phyloP scores from a whole-genome alignment of 2,888 invertebrate species.

The Choristoneura rosaceana region DNA sequence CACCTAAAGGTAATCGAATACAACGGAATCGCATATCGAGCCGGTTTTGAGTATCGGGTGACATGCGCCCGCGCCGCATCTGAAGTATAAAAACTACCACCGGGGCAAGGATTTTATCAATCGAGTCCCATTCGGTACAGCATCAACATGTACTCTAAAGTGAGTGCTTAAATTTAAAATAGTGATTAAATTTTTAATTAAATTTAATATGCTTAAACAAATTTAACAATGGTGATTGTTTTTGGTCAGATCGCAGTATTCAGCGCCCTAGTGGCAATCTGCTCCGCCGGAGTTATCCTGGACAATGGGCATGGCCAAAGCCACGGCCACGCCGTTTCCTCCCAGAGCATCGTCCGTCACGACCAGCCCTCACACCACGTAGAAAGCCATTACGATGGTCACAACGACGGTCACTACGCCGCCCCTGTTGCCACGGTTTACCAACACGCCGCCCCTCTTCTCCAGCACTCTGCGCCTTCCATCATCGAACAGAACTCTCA shows the following conservation, averaged over 20 bases:
- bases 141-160: conserved; percentile 79
- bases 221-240: not conserved
- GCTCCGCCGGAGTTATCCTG: conserved; percentile 74
- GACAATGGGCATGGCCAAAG: conserved; percentile 66
- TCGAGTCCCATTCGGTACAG: conserved; percentile 66
- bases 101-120: conserved; percentile 69
- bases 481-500: not conserved
- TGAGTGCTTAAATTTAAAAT: conserved; percentile 53
- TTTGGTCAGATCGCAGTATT: conserved; percentile 72
- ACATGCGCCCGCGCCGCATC: conserved; percentile 60
- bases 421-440: conserved; percentile 49
- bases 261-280: conserved; percentile 73
- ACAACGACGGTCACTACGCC: conserved; percentile 51
- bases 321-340: conserved; percentile 65
- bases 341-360: conserved; percentile 76
- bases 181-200: not conserved
- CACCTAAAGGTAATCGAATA: conserved; percentile 73
- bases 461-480: not conserved
- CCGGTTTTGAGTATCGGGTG: conserved; percentile 77
- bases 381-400: conserved; percentile 38
- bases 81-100: conserved; percentile 79
- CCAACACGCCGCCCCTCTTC: conserved; percentile 44
- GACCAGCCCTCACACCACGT: conserved; percentile 66
- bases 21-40: conserved; percentile 72
- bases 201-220: not conserved